Base-by-base conservation (phyloP, 2,113 vertebrate species). In the Mustela nigripes region DNA sequence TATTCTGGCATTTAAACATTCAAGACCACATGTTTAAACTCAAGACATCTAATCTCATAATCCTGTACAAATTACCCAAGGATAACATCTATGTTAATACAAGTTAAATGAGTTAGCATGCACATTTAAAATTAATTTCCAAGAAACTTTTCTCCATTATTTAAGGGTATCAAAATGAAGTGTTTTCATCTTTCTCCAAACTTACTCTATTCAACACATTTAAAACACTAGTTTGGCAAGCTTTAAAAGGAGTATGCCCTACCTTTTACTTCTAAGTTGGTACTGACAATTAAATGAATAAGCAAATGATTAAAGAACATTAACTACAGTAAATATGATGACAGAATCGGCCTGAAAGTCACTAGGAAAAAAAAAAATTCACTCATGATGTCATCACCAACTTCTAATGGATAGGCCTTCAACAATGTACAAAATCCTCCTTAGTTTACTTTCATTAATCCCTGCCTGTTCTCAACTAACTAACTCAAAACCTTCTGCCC, bases 101-200 rank as follows among this genome's bases (percentile, higher is more conserved):
- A 97, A 91, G 78, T 87, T 36, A 92, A 98, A 93, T 82, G 28
- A 80, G 39, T 56, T 65, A 96, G 63, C 24, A 93, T n/a, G 90
- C 21, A 71, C 39, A 73, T 74, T 91, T 18, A 87, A 73, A 81
- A 85, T 89, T 36, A 71, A 94, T 45, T 96, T 56, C 74, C 42
- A 80, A 83, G 22, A 96, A 95, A 93, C 56, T 7, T 7, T 53
- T 82, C 16, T 81, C 22, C 10, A 89, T 93, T 89, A 97, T 24
- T 33, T 89, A 85, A 91, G 26, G 21, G 33, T 88, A 80, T 63
- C 69, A 94, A 92, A 83, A 92, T 74, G 56, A 81, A 83, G 48
- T 69, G 84, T 10, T 69, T 67, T 15, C 60, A 56, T 19, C 21
- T 33, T 92, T 84, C 36, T 89, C 78, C 83, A 93, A 67, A 96